Evolutionary conservation across 1,140 invertebrate species (phyloP), one percentile per base, ranked within the genome.

Genomic region (Drosophila bipectinata): DNA sequence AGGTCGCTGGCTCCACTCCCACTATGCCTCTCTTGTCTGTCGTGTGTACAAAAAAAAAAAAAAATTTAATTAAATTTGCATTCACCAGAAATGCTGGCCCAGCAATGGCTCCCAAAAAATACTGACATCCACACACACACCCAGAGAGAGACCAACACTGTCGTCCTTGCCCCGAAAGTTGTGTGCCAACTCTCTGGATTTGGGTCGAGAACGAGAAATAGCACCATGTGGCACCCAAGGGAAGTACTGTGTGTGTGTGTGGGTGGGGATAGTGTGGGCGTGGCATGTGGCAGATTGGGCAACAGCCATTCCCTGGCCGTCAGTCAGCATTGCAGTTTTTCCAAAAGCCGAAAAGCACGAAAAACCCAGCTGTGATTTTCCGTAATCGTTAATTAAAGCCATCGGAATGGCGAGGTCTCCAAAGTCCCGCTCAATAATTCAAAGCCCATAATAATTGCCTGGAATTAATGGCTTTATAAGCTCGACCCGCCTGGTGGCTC

Each of bases 1-100:
- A 79, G 84, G 74, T 71, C 73, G 64, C 26, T 24, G 48, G 53
- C 62, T 30, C 28, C 28, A 21, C 51, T 18, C 14, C 28, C 28
- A 4, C 47, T 26, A 28, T 57, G 12, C n/a, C 39, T 41, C 61
- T 21, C 26, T 8, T 8, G 10, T 32, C n/a, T 34, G 6, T 47
- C 6, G 72, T 74, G 37, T 47, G 18, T 18, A 18, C 18, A 18
- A 18, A 1, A 18, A 18, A 63, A 37, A n/a, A n/a, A 57, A 74
- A 74, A 74, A 75, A 75, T 75, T 75, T 75, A 75, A 75, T 75
- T 75, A 75, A 75, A 75, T 75, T 75, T 75, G 72, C 53, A 75
- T 75, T 74, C 60, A 73, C 21, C 45, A 64, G 21, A 75, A 74
- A 74, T 64, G 71, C 71, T 75, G 72, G 47, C 37, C 72, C 61